Evolutionary conservation across 1,140 invertebrate genomes (phyloP).

Genomic region (Drosophila ananassae): DNA sequence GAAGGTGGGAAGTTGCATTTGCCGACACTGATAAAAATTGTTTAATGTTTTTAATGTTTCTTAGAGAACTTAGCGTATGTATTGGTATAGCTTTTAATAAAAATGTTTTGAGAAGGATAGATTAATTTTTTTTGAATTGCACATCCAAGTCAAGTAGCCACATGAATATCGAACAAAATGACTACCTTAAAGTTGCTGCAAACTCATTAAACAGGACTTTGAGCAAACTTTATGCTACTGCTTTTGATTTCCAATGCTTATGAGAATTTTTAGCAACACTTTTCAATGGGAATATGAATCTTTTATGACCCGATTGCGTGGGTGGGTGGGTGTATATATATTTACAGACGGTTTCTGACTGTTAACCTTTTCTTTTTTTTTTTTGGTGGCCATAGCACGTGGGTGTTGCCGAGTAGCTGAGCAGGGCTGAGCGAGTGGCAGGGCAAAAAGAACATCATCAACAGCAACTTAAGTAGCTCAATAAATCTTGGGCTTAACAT

Average conservation of each 20-base stretch:
- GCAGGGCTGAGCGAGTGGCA: constrained; percentile 7
- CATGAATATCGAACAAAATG: background rate
- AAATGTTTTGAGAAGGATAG: background rate
- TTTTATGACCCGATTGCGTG: constrained; percentile 23
- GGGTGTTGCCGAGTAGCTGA: constrained; percentile 13
- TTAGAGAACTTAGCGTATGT: too few relatives aligned
- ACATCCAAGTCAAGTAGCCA: background rate
- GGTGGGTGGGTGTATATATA: constrained; percentile 7
- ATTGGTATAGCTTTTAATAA: too few relatives aligned
- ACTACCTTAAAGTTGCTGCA: constrained; percentile 18
- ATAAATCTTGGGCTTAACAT: constrained; percentile 81
- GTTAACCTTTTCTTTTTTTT: constrained; percentile 44
- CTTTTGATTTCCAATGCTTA: constrained; percentile 17
- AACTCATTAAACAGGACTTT: constrained; percentile 39
- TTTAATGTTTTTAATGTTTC: too few relatives aligned
- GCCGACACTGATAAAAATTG: constrained; percentile 1
- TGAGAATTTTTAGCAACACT: constrained; percentile 32
- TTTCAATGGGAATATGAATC: constrained; percentile 38
- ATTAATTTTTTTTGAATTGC: background rate
- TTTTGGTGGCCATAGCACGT: background rate
- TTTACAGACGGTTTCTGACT: constrained; percentile 25
- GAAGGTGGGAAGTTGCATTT: constrained; percentile 18
- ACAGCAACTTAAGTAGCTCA: constrained; percentile 77
- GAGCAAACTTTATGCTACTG: constrained; percentile 14
- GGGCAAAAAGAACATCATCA: constrained; percentile 59